Base-by-base conservation (phyloP, 2,797 vertebrate genomes). In the Choloepus didactylus region DNA sequence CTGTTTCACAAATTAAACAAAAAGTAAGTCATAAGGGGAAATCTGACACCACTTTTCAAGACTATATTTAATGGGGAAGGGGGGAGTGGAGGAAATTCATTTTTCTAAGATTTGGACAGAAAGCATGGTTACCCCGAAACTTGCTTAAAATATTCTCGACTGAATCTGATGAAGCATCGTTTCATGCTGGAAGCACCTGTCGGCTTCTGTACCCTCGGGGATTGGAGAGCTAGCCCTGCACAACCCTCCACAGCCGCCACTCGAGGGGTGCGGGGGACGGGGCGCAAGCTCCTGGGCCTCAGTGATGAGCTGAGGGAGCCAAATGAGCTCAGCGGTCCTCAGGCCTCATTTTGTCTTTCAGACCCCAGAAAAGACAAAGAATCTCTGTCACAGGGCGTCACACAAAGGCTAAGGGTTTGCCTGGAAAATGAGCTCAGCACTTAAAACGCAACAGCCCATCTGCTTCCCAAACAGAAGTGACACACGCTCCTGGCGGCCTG, bases 1-100 rank as follows among this genome's bases (percentile, higher is more conserved):
- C 23, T n/a, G 92, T 93, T 94, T 94, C 29, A 70, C 0, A 86
- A 62, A 79, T 92, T 76, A n/a, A 76, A 54, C 70, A 79, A 62
- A 29, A 87, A 87, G 60, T 62, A 51, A 92, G 18, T 44, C 64
- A 44, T 46, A 87, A 84, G 12, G 87, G 23, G 35, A 27, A 82
- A 23, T 4, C 41, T 23, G 44, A 89, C 92, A 87, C 29, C 35
- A 59, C 59, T 89, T 92, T 90, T 38, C 6, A 69, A 94, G 44
- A 69, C 38, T 54, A 25, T 93, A 77, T 60, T 87, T 38, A 59
- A 27, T 11, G 16, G 46, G 41, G 19, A 27, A 15, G 16, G 46
- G 41, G n/a, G 54, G 44, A 83, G 6, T 59, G 35, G 79, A 64
- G 49, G 16, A 46, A 76, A 67, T 27, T 72, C 23, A 46, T 16